Base-by-base conservation (phyloP, 2,113 vertebrate genomes). In the Hylia prasina region DNA sequence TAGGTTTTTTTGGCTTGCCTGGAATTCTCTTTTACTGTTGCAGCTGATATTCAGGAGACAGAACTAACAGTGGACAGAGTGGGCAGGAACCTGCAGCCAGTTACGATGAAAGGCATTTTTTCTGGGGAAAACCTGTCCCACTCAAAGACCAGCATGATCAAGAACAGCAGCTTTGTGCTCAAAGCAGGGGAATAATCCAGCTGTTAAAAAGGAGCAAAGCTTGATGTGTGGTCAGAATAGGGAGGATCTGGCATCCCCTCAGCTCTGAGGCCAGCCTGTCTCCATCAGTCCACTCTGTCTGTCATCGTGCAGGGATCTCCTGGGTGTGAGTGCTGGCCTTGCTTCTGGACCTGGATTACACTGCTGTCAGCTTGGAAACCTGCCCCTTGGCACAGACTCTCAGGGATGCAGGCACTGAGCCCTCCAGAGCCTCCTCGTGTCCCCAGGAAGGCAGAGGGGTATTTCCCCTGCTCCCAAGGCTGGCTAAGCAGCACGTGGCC, bases 371-470 rank as follows among this genome's bases (percentile, higher is more conserved):
- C 40, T 15, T 70, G 64, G 79, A 79, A 82, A 76, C 11, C 63
- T 22, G 15, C 9, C 21, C 25, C 45, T 79, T 54, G 45, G 69
- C 61, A 17, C 56, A 66, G 60, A 8, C 24, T 40, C 57, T 17
- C 33, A 22, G 10, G 28, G 30, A 17, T 9, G 44, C 28, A 10
- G 2, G 19, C 39, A 15, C 45, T 19, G 61, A 93, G 60, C 35
- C 19, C 47, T 35, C 20, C 50, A 22, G 58, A 77, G 72, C 42
- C 54, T 35, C 18, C 54, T 10, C 0, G 0, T 4, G 13, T 7
- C 31, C 53, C 35, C 51, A 48, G 78, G 48, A 63, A 35, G 54
- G 75, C 45, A 72, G 40, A n/a, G 13, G 53, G 33, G 44, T 1
- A 11, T 25, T 60, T 40, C 57, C 53, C 42, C 53, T 47, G 58